Percentiles rank a stretch among this genome's conserved stretches.
Conservation (phyloP, 1,140 invertebrate genomes). For the Cataglyphis hispanica region DNA sequence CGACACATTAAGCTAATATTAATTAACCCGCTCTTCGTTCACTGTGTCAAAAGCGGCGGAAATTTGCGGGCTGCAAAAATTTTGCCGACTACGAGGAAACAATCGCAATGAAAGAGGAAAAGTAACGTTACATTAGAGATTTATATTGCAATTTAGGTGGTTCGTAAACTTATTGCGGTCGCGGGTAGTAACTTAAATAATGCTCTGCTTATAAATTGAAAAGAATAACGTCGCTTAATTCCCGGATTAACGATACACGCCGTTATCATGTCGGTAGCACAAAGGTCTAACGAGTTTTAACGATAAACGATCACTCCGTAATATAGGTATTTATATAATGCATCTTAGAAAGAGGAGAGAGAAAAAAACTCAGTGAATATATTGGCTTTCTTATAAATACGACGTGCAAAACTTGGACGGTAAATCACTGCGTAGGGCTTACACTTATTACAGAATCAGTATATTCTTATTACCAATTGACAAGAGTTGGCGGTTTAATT, state of each 20-base stretch:
- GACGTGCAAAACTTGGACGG: constrained; percentile 49
- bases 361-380: constrained; percentile 45
- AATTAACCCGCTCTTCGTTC: constrained; percentile 58
- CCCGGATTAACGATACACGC: background rate
- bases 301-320: constrained; percentile 38
- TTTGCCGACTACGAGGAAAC: constrained; percentile 30
- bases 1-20: constrained; percentile 63
- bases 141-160: constrained; percentile 19
- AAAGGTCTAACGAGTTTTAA: constrained; percentile 39
- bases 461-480: constrained; percentile 50
- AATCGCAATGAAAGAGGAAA: constrained; percentile 13
- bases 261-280: background rate
- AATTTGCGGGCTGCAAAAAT: constrained; percentile 54
- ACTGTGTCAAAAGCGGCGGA: constrained; percentile 39
- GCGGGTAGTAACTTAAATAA: background rate
- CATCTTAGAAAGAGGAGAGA: constrained; percentile 16
- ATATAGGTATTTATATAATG: constrained; percentile 60
- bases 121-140: constrained; percentile 17
- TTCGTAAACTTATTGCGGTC: background rate
- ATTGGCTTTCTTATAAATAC: constrained; percentile 61
- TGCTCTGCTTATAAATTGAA: background rate
- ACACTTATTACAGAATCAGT: constrained; percentile 41
- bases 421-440: constrained; percentile 44
- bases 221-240: constrained; percentile 23
- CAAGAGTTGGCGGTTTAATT: constrained; percentile 40